Evolutionary conservation across 2,113 vertebrate genomes (phyloP), one percentile per base, ranked within the genome.

Genomic region (Sylvia atricapilla): DNA sequence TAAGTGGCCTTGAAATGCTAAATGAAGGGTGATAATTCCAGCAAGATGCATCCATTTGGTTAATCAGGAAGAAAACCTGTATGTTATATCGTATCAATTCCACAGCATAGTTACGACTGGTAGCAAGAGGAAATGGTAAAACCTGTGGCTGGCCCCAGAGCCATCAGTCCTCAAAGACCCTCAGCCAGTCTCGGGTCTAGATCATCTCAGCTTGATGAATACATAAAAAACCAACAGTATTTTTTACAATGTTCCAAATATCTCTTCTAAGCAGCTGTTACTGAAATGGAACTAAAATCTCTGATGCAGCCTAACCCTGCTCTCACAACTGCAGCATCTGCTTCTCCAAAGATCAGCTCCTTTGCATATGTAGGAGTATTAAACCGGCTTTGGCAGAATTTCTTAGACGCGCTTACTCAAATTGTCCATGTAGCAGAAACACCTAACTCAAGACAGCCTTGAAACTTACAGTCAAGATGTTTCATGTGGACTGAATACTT

Each of bases 41-140:
- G 67, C 46, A 25, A 50, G 80, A 56, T 17, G 33, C 89, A 75
- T 81, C 80, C 64, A 56, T 89, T 67, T 44, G 64, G 80, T 81
- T 93, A 92, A 93, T 93, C 56, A 44, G 80, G 91, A 84, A 67
- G 94, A 96, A 84, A 96, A 70, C 83, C 86, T 78, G 83, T 39
- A 1, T 0, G 9, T 81, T 92, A 17, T 2, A 28, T 3, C 31
- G 7, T 4, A 52, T 3, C 58, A 50, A 50, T 74, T 41, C 58
- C 82, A 60, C 0, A 0, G 43, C 50, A 31, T 0, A 31, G 39
- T 44, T 80, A 47, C 0, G 0, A 30, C 0, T 30, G 52, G 35
- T 15, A 69, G 35, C 21, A 33, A 73, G 47, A 73, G 46, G 49
- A 53, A 66, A 76, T 2, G 8, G 25, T 21, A 24, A 76, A 70